Evolutionary conservation across 2,113 vertebrate genomes (phyloP).

Genomic region (Pygoscelis antarcticus): DNA sequence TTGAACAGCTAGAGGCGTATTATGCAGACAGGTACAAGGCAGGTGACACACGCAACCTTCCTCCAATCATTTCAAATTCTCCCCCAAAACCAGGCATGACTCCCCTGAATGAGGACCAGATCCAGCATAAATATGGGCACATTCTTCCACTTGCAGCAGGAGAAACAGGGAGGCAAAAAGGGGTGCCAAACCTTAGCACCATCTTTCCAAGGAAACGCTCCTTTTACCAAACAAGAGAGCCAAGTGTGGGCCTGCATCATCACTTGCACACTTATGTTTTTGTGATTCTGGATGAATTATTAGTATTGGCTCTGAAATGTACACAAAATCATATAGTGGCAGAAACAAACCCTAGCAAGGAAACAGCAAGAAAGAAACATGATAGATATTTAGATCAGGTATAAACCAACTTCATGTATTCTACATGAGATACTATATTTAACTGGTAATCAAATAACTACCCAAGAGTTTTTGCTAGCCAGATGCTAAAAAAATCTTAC

Average conservation of each 20-base stretch:
- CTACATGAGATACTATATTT: neutral
- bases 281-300: neutral
- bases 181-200: neutral
- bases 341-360: neutral
- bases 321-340: neutral
- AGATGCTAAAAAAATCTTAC: neutral
- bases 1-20: neutral
- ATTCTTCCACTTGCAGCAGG: neutral
- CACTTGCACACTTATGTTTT: neutral
- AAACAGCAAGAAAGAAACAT: neutral
- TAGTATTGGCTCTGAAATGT: neutral
- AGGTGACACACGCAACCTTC: neutral
- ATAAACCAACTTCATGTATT: neutral
- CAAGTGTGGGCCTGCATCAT: neutral
- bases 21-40: neutral
- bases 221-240: neutral
- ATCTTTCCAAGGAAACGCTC: neutral
- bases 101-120: neutral
- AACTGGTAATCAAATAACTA: slow-evolving; percentile 10
- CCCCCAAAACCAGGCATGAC: neutral
- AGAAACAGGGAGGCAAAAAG: neutral
- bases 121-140: neutral
- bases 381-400: neutral
- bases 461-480: neutral
- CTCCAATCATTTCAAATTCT: neutral